phyloP scores from a whole-genome alignment of 2,113 vertebrate species.

The Paradoxurus hermaphroditus region DNA sequence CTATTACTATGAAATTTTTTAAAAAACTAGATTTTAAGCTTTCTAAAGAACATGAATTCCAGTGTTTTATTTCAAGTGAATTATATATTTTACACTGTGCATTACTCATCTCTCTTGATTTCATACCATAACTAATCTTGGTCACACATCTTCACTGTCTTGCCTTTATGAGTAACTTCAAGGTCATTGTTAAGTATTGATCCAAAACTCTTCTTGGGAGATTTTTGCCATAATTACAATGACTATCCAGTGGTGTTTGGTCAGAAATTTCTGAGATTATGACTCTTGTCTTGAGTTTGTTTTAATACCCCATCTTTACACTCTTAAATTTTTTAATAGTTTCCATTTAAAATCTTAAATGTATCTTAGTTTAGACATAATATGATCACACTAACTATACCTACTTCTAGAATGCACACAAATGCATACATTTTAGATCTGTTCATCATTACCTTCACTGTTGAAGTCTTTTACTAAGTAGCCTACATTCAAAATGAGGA shows the following conservation, averaged over 20 bases:
- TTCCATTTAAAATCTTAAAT: not conserved
- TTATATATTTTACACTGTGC: not conserved
- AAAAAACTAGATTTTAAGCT: not conserved
- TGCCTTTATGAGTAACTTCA: not conserved
- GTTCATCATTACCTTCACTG: not conserved
- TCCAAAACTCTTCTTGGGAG: not conserved
- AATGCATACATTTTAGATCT: not conserved
- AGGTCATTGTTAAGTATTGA: not conserved
- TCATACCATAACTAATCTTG: not conserved
- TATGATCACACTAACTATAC: not conserved
- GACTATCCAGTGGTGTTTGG: not conserved
- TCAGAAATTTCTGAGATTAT: not conserved
- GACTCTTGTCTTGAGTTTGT: not conserved
- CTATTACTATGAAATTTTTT: no score
- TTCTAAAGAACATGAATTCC: not conserved
- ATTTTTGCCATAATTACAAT: not conserved
- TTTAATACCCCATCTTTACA: not conserved
- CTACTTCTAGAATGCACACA: not conserved
- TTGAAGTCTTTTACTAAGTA: not conserved
- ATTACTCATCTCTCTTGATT: not conserved
- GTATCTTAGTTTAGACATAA: not conserved
- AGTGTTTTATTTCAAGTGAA: not conserved
- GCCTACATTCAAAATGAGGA: not conserved
- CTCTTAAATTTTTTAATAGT: not conserved
- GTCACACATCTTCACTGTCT: not conserved